Percentiles rank a stretch among this genome's conserved stretches.
Evolutionary conservation across 1,140 invertebrate species (phyloP).

Genomic region (Drosophila hydei): DNA sequence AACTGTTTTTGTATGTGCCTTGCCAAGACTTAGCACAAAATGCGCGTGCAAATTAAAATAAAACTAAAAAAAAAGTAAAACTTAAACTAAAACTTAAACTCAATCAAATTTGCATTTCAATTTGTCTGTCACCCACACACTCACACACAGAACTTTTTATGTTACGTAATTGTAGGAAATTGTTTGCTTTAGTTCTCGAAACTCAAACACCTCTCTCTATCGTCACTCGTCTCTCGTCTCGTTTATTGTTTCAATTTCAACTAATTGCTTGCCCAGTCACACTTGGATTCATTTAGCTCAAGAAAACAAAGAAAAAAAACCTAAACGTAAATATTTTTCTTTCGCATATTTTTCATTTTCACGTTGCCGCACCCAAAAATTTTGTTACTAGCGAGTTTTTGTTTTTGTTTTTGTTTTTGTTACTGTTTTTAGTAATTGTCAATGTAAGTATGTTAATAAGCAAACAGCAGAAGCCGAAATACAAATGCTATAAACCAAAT

Average conservation of each 20-base stretch:
- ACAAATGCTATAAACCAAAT: slow-evolving; percentile 48
- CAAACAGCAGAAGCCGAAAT: slow-evolving; percentile 12
- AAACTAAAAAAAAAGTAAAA: slow-evolving; percentile 23
- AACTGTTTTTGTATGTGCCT: slow-evolving; percentile 75
- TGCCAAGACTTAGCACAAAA: slow-evolving; percentile 52
- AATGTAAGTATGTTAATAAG: slow-evolving; percentile 70
- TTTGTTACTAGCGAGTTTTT: slow-evolving; percentile 48
- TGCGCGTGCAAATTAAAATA: slow-evolving; percentile 50
- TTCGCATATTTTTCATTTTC: slow-evolving; percentile 20
- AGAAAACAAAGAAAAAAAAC: not conserved
- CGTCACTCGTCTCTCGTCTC: not conserved
- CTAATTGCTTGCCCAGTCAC: slow-evolving; percentile 38
- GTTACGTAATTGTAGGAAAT: slow-evolving; percentile 73
- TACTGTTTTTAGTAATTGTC: slow-evolving; percentile 76
- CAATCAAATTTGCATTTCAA: slow-evolving; percentile 63
- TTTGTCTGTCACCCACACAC: slow-evolving; percentile 29
- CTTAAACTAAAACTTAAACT: slow-evolving; percentile 31
- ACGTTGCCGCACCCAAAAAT: slow-evolving; percentile 55
- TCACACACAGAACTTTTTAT: slow-evolving; percentile 48
- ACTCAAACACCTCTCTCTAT: slow-evolving; percentile 22
- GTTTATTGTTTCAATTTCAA: slow-evolving; percentile 11
- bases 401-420: slow-evolving; percentile 32
- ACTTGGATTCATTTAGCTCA: slow-evolving; percentile 28
- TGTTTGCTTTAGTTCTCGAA: slow-evolving; percentile 61
- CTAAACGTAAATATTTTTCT: slow-evolving; percentile 19